phyloP scores from a whole-genome alignment of 2,797 vertebrate genomes.

The Leuciscus waleckii region DNA sequence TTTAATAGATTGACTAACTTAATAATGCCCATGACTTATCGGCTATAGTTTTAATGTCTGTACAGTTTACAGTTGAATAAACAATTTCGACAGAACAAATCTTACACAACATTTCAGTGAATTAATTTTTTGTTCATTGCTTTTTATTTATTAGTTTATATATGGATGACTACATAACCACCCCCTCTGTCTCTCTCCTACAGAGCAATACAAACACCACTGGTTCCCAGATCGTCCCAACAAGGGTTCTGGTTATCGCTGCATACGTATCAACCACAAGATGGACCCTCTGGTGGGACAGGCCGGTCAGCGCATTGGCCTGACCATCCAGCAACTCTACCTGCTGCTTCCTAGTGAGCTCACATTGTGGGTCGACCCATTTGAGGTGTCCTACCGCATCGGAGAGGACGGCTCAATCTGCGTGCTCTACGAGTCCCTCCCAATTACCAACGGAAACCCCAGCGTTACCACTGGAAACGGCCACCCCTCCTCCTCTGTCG shows the following conservation, averaged over 20 bases:
- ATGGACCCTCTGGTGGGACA: slow-evolving; percentile 96
- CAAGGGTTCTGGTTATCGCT: slow-evolving; percentile 95
- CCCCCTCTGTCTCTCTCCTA: slow-evolving; percentile 31
- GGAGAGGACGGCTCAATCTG: slow-evolving; percentile 97
- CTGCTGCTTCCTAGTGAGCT: slow-evolving; percentile 94
- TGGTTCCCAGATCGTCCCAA: slow-evolving; percentile 96
- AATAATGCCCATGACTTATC: neutral
- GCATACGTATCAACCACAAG: slow-evolving; percentile 98
- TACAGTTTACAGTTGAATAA: neutral
- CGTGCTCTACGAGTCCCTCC: slow-evolving; percentile 93
- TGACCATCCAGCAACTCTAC: slow-evolving; percentile 96
- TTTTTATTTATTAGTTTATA: neutral
- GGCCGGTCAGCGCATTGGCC: slow-evolving; percentile 91
- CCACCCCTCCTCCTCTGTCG: slow-evolving; percentile 64
- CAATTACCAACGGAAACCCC: slow-evolving; percentile 64
- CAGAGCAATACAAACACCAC: slow-evolving; percentile 98
- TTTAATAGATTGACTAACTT: too few relatives aligned
- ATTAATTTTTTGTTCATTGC: neutral
- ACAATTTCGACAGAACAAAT: too few relatives aligned
- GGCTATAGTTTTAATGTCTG: neutral
- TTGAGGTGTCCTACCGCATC: slow-evolving; percentile 96
- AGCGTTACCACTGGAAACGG: slow-evolving; percentile 45
- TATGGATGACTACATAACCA: neutral
- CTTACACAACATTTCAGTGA: neutral
- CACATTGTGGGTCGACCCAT: slow-evolving; percentile 97